phyloP scores from a whole-genome alignment of 1,140 invertebrate genomes.

The Steinernema khuongi region DNA sequence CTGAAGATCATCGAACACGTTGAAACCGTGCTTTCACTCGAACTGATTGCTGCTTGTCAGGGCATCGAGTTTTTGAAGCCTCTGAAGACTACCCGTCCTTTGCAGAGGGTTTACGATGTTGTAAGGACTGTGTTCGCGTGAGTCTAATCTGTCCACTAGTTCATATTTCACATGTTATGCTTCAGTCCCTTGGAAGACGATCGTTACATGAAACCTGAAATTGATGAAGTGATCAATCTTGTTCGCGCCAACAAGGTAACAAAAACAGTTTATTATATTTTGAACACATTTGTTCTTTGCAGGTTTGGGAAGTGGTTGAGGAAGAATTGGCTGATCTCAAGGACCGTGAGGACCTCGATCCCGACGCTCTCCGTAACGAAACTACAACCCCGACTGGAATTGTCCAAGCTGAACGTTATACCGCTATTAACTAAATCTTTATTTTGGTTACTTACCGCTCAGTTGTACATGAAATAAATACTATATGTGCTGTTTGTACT shows the following conservation, averaged over 20 bases:
- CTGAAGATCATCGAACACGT: conserved; percentile 61
- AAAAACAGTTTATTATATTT: conserved; percentile 20
- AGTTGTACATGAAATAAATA: background rate
- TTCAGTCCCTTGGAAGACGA: conserved; percentile 52
- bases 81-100: conserved; percentile 68
- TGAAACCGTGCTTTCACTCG: conserved; percentile 68
- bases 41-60: conserved; percentile 70
- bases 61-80: conserved; percentile 72
- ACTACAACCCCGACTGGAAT: conserved; percentile 47
- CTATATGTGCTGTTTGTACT: no score
- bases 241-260: conserved; percentile 50
- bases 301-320: conserved; percentile 48
- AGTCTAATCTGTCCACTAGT: conserved; percentile 18
- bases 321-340: conserved; percentile 46
- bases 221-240: conserved; percentile 49
- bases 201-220: conserved; percentile 57
- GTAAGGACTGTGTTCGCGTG: conserved; percentile 62
- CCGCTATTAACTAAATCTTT: background rate
- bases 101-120: conserved; percentile 69
- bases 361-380: conserved; percentile 47
- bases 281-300: conserved; percentile 21
- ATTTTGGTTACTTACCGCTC: background rate
- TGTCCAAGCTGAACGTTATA: conserved; percentile 20
- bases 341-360: conserved; percentile 43
- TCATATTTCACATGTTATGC: conserved; percentile 2